Evolutionary conservation across 2,888 invertebrate species (phyloP).

Genomic region (Drosophila setosimentum): DNA sequence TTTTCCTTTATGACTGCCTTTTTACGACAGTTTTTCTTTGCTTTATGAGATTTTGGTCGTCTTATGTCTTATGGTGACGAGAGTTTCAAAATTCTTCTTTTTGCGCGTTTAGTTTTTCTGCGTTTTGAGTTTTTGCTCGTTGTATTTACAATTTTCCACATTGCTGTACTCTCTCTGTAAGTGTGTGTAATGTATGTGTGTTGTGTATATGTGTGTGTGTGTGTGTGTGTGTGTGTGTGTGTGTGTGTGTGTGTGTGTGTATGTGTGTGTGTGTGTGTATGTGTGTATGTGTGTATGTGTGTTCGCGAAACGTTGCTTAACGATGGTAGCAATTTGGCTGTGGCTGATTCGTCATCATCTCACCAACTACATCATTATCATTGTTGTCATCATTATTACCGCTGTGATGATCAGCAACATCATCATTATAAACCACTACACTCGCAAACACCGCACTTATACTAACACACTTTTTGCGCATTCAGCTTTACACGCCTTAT

Average conservation of each 20-base stretch:
- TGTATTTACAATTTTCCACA: slow-evolving; percentile 81
- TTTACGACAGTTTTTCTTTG: slow-evolving; percentile 58
- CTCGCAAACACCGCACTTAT: slow-evolving; percentile 42
- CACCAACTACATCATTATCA: slow-evolving; percentile 50
- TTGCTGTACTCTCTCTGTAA: slow-evolving; percentile 71
- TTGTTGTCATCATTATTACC: slow-evolving; percentile 46
- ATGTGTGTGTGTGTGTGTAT: neutral
- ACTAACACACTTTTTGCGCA: slow-evolving; percentile 52
- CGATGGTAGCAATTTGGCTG: slow-evolving; percentile 51
- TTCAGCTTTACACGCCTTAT: slow-evolving; percentile 31
- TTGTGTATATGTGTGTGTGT: neutral
- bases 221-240: neutral
- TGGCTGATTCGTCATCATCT: slow-evolving; percentile 48
- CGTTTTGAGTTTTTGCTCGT: slow-evolving; percentile 80
- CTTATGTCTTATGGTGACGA: slow-evolving; percentile 63
- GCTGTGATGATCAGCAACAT: slow-evolving; percentile 48
- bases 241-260: slow-evolving; percentile 3
- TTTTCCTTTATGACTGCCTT: slow-evolving; percentile 72
- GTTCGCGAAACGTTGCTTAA: slow-evolving; percentile 62
- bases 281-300: neutral
- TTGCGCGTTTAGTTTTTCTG: slow-evolving; percentile 79
- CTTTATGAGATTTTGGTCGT: slow-evolving; percentile 37
- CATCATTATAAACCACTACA: slow-evolving; percentile 60
- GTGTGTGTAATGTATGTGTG: no score
- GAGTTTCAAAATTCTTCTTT: slow-evolving; percentile 77